A percentile compares a stretch with the other conserved stretches of the same genome.
Conservation (phyloP, 2,797 vertebrate genomes). For the Epinephelus coioides region DNA sequence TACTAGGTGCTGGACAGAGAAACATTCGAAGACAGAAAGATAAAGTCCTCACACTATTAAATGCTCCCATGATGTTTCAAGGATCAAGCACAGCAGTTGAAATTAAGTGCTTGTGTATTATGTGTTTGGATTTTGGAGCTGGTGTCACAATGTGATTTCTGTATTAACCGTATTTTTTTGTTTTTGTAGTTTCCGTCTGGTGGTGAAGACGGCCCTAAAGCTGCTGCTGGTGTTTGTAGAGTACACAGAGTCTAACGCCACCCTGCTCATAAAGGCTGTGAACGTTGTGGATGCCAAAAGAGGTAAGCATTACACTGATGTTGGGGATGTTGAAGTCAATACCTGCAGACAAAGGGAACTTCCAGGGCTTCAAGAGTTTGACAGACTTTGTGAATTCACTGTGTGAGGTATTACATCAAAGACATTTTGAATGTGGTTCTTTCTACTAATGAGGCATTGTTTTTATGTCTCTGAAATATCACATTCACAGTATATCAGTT, state of each 20-base stretch:
- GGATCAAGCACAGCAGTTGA: background rate
- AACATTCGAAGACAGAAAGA: too few species aligned
- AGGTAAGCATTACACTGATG: slow-evolving; percentile 80
- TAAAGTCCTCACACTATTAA: too few species aligned
- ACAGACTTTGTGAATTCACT: background rate
- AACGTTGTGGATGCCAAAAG: slow-evolving; percentile 89
- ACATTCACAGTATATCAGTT: background rate
- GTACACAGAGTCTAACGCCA: slow-evolving; percentile 93
- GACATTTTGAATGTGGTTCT: background rate
- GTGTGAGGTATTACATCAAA: background rate
- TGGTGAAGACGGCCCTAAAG: slow-evolving; percentile 97
- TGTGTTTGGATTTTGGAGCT: background rate
- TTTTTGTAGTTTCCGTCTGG: slow-evolving; percentile 93
- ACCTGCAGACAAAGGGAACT: background rate
- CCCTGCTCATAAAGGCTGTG: slow-evolving; percentile 92
- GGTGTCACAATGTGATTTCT: slow-evolving; percentile 4
- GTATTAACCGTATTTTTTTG: slow-evolving; percentile 25
- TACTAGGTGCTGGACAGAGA: too few species aligned
- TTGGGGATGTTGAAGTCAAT: background rate
- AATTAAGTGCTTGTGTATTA: background rate
- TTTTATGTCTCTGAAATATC: background rate
- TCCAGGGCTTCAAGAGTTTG: too few species aligned
- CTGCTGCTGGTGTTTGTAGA: slow-evolving; percentile 98
- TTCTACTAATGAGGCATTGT: background rate
- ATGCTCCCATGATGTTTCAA: too few species aligned